Percentiles rank a stretch among this genome's conserved stretches.
phyloP scores from a whole-genome alignment of 2,888 invertebrate species.

The Siphonodentalium dalli region DNA sequence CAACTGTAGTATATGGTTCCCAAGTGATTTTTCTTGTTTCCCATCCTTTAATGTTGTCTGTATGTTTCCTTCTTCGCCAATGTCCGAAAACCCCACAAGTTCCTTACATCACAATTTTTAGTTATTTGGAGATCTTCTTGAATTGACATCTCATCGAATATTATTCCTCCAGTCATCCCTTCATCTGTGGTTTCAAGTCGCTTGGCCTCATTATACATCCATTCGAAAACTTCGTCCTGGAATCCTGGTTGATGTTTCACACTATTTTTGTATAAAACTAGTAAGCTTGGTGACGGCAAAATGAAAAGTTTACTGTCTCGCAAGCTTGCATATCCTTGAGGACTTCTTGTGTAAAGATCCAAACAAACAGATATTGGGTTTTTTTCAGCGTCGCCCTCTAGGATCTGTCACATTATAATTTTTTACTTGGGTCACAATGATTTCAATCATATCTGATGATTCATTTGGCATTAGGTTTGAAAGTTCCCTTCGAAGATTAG shows the following conservation, averaged over 20 bases:
- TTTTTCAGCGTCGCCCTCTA: slow-evolving; percentile 10
- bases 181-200: slow-evolving; percentile 4
- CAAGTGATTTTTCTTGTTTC: too few species aligned
- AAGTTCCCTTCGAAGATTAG: too few species aligned
- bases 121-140: slow-evolving; percentile 17
- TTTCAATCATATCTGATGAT: too few species aligned
- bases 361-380: slow-evolving; percentile 2
- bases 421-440: too few species aligned
- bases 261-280: slow-evolving; percentile 10
- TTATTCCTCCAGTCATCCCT: slow-evolving; percentile 9
- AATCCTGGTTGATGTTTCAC: slow-evolving; percentile 11
- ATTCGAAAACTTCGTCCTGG: slow-evolving; percentile 3
- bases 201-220: slow-evolving; percentile 17
- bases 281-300: slow-evolving; percentile 2
- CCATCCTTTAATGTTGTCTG: too few species aligned
- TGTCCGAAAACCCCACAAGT: slow-evolving; percentile 4
- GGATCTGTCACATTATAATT: too few species aligned
- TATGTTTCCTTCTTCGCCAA: too few species aligned
- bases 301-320: background rate
- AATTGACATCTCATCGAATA: slow-evolving; percentile 24
- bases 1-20: too few species aligned
- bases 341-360: slow-evolving; percentile 2
- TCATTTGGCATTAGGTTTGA: too few species aligned
- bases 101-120: slow-evolving; percentile 20
- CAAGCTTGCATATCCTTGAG: slow-evolving; percentile 5